phyloP scores from a whole-genome alignment of 1,140 invertebrate genomes.

The Drosophila sulfurigaster region DNA sequence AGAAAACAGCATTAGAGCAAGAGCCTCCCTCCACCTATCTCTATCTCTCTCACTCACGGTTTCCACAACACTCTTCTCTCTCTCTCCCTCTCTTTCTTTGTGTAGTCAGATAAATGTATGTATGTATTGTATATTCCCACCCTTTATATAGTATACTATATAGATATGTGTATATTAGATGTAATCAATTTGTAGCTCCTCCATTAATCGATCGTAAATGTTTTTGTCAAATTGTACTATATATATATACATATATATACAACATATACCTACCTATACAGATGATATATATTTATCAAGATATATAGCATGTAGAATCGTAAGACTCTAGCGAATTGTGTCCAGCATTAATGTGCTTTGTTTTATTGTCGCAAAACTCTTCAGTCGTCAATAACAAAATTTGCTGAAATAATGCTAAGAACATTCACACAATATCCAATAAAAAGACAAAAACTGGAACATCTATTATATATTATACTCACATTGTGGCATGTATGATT shows the following conservation, averaged over 20 bases:
- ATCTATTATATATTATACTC: neutral
- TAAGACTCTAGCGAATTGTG: conserved; percentile 26
- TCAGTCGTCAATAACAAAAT: neutral
- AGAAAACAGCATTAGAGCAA: conserved; percentile 22
- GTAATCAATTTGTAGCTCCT: neutral
- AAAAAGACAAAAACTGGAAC: neutral
- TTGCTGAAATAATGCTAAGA: neutral
- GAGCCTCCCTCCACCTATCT: neutral
- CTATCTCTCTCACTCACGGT: neutral
- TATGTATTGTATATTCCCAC: conserved; percentile 24
- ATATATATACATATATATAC: conserved; percentile 18
- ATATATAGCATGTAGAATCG: conserved; percentile 19
- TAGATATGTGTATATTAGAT: conserved; percentile 30
- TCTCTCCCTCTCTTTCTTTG: neutral
- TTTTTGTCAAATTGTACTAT: conserved; percentile 22
- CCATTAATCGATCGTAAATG: neutral
- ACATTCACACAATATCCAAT: too few species aligned
- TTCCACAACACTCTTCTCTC: neutral
- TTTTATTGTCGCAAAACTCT: conserved; percentile 4
- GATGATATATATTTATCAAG: too few species aligned
- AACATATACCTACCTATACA: too few species aligned
- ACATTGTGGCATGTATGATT: neutral
- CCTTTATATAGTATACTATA: too few species aligned
- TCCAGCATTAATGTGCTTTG: conserved; percentile 31
- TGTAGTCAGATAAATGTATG: neutral